Evolutionary conservation across 2,888 invertebrate species (phyloP), one percentile per base, ranked within the genome.

Genomic region (Agelastica alni): DNA sequence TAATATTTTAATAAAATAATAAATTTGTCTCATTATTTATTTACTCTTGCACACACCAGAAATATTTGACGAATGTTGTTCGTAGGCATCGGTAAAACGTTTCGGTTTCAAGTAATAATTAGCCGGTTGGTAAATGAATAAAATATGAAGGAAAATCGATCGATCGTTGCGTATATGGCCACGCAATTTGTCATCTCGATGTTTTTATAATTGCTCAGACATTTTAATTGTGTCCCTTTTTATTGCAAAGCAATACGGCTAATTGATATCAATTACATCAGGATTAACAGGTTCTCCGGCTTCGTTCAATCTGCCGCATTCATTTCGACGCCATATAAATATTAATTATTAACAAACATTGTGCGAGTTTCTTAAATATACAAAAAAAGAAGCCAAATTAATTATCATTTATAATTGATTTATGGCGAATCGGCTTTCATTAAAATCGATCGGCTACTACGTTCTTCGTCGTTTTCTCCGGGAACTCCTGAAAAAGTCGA

Each of bases 241-340:
- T 74, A 58, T 65, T 57, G 41, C 53, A 57, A 36, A 2, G 58
- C 61, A 65, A 67, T 68, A 67, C 60, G 59, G 61, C 63, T 72
- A 74, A 73, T 73, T 73, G 73, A 72, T 74, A 72, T 72, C 72
- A 73, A 73, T 75, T 74, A 34, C 16, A 72, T 72, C 70, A 68
- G 70, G 74, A 74, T 71, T 71, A 72, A 73, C 71, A 69, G 70
- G 71, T 70, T 69, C 58, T 51, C 59, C 61, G 61, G 63, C 61
- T 65, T 65, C 63, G 63, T 63, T 66, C 63, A 58, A 67, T 68
- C 67, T 58, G 64, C 58, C 61, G 58, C 52, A 61, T 66, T 64
- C 57, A 59, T 59, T 62, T 63, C 65, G 62, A 66, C 65, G 66
- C 64, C 53, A 62, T 64, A 70, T 71, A 70, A 72, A 70, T 71